These are phyloP conservation scores for Oreochromis aureus DNA, from an alignment of 2,113 vertebrate genomes.

Conservation along the genomic window DNA sequence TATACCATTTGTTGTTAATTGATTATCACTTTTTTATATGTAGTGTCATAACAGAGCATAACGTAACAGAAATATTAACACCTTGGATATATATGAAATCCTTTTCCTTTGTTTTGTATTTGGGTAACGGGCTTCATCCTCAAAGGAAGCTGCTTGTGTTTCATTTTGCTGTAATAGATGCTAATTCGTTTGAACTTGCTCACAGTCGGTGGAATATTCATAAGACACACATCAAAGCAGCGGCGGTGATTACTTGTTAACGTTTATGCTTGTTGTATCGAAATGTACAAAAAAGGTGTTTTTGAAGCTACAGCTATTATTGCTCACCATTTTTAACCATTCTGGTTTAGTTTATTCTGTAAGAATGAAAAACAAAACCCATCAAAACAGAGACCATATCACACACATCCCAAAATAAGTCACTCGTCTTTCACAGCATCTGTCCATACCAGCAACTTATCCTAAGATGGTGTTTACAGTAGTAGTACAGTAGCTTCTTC, in stretches of 20 bases:
- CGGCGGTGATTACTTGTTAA: not conserved
- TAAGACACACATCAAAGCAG: not conserved
- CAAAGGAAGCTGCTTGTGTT: not conserved
- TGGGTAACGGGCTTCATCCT: not conserved
- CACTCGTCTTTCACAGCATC: not conserved
- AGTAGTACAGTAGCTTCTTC: not conserved
- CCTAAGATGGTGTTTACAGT: not conserved
- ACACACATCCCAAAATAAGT: not conserved
- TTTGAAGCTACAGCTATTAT: not conserved
- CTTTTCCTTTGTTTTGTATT: not conserved
- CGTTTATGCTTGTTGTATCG: not conserved
- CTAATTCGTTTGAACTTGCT: not conserved
- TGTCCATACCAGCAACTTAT: not conserved
- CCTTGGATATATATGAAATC: not conserved
- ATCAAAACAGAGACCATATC: not conserved
- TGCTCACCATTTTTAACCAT: not conserved
- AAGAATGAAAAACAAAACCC: not conserved
- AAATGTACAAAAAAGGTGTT: not conserved
- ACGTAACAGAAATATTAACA: not conserved
- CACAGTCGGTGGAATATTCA: constrained; percentile 1
- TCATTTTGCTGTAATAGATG: not conserved
- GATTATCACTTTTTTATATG: not conserved
- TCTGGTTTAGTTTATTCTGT: not conserved
- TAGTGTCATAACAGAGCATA: not conserved
- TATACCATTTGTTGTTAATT: not conserved